Evolutionary conservation across 37 sponge, comb jelly and placozoan species (phyloP).

Genomic region (Axinella damicornis): DNA sequence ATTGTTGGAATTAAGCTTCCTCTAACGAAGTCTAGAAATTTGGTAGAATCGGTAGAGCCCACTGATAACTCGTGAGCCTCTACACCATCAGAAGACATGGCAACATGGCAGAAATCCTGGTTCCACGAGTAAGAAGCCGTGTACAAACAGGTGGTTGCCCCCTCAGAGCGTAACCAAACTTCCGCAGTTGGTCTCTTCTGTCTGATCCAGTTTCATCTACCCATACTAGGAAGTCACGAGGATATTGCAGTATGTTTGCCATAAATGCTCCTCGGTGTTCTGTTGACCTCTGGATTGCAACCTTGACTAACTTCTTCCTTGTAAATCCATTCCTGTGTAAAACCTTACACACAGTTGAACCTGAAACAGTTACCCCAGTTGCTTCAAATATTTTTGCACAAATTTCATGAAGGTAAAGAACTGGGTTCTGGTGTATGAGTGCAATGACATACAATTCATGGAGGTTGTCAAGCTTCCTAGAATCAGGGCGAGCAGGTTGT

Average conservation of each 20-base stretch:
- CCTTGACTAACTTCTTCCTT: slow-evolving; percentile 38
- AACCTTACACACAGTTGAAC: slow-evolving; percentile 45
- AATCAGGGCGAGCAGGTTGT: neutral
- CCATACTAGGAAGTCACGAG: slow-evolving; percentile 35
- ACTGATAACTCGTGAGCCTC: neutral
- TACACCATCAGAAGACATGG: slow-evolving; percentile 28
- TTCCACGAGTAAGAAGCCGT: neutral
- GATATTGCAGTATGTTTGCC: slow-evolving; percentile 22
- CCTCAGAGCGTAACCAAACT: slow-evolving; percentile 13
- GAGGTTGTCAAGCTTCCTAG: slow-evolving; percentile 30
- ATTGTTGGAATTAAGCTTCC: slow-evolving; percentile 23
- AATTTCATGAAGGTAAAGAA: slow-evolving; percentile 49
- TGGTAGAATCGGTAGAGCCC: neutral
- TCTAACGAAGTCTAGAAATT: slow-evolving; percentile 10
- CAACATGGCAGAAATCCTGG: slow-evolving; percentile 17
- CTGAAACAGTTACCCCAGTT: slow-evolving; percentile 30
- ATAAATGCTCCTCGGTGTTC: slow-evolving; percentile 41
- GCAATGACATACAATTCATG: slow-evolving; percentile 53
- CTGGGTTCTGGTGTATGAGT: slow-evolving; percentile 53
- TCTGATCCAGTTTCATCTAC: slow-evolving; percentile 68
- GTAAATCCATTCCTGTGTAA: no score
- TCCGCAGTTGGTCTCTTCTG: neutral
- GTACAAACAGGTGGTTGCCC: slow-evolving; percentile 4
- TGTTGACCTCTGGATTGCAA: slow-evolving; percentile 41
- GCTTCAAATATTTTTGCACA: slow-evolving; percentile 17